phyloP scores from a whole-genome alignment of 2,113 vertebrate species.

The Laterallus jamaicensis region DNA sequence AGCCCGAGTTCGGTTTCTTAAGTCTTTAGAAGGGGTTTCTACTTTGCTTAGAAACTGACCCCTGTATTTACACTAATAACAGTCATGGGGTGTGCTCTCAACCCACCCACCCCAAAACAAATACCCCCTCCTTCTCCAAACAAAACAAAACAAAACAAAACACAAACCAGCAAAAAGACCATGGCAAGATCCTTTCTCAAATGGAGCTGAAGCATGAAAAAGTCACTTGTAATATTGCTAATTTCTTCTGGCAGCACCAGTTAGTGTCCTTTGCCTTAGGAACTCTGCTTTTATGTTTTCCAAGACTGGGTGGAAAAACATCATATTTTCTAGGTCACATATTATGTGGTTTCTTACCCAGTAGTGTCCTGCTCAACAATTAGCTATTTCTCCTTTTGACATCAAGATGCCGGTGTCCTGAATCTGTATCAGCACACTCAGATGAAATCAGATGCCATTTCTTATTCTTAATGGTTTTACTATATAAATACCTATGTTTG shows the following conservation, averaged over 20 bases:
- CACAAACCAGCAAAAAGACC: background rate
- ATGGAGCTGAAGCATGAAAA: background rate
- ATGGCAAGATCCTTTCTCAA: background rate
- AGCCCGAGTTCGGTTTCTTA: background rate
- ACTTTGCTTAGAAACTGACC: background rate
- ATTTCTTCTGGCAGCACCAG: background rate
- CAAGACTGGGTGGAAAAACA: background rate
- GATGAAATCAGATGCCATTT: background rate
- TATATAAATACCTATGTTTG: background rate
- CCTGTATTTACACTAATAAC: background rate
- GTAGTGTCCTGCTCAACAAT: background rate
- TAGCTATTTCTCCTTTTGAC: background rate
- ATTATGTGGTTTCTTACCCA: background rate
- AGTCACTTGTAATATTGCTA: background rate
- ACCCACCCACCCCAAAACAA: background rate
- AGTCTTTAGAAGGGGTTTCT: background rate
- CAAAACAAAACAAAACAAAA: background rate
- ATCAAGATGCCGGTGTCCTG: background rate
- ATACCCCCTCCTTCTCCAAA: background rate
- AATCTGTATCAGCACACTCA: background rate
- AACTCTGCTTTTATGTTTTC: slow-evolving; percentile 19
- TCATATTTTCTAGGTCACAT: background rate
- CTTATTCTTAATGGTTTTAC: background rate
- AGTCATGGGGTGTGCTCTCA: background rate
- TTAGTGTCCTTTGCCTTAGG: background rate